A percentile compares a stretch with the other conserved stretches of the same genome.
Conservation (phyloP, 2,113 vertebrate species). For the Mohoua ochrocephala region DNA sequence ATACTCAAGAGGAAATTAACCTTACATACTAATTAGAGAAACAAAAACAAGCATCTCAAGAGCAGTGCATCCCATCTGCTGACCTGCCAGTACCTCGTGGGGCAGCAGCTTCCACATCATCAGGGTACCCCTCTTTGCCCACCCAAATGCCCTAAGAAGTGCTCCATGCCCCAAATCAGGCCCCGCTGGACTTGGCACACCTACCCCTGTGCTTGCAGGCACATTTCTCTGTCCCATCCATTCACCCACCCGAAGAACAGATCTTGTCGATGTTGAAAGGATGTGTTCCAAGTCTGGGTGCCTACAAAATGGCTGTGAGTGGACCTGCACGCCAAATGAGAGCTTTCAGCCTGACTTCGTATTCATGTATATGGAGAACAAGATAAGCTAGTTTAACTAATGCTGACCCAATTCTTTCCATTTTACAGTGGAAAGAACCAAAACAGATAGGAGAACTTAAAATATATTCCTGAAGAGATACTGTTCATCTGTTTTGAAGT, state of each 20-base stretch:
- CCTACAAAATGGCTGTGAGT: neutral
- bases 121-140: neutral
- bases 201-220: neutral
- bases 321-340: neutral
- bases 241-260: neutral
- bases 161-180: fast-evolving
- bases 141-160: neutral
- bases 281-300: neutral
- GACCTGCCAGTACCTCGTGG: fast-evolving
- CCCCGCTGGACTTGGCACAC: fast-evolving
- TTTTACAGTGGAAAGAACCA: neutral
- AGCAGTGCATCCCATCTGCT: neutral
- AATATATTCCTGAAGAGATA: neutral
- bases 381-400: slow-evolving; percentile 20
- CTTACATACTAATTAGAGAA: neutral
- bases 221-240: neutral
- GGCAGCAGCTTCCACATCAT: neutral
- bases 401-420: neutral
- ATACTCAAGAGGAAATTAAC: slow-evolving; percentile 16
- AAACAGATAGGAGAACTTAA: neutral
- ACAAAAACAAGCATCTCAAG: neutral
- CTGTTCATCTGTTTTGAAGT: neutral
- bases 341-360: neutral
- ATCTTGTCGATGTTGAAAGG: fast-evolving
- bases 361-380: neutral